Evolutionary conservation across 2,888 invertebrate genomes (phyloP).

Genomic region (Acanthopleura granulata): DNA sequence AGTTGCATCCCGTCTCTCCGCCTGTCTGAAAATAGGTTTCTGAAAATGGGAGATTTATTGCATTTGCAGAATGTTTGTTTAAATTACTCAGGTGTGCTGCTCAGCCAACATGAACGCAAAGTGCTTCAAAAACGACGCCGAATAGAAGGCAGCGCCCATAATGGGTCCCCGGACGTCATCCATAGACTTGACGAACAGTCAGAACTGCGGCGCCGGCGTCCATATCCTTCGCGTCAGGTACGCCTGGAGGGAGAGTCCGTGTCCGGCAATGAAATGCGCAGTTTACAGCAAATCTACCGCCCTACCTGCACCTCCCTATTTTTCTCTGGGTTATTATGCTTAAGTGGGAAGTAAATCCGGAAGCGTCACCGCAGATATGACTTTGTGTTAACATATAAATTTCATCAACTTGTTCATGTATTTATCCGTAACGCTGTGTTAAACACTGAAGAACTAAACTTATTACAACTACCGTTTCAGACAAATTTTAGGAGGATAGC

Average conservation of each 20-base stretch:
- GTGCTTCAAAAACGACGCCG: not conserved
- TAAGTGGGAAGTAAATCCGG: not conserved
- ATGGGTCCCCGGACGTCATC: not conserved
- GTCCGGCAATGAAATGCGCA: constrained; percentile 35
- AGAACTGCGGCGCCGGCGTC: not conserved
- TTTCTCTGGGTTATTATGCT: not conserved
- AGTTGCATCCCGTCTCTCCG: too few relatives aligned
- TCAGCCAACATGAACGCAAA: not conserved
- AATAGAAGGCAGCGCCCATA: constrained; percentile 11
- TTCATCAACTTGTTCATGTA: too few relatives aligned
- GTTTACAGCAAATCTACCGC: constrained; percentile 36
- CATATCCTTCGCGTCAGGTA: constrained; percentile 39
- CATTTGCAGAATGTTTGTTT: too few relatives aligned
- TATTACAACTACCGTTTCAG: too few relatives aligned
- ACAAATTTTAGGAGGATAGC: too few relatives aligned
- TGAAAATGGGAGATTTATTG: too few relatives aligned
- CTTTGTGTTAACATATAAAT: too few relatives aligned
- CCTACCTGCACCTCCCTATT: constrained; percentile 40
- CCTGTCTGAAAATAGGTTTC: too few relatives aligned
- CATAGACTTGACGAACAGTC: too few relatives aligned
- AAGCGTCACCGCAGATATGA: too few relatives aligned
- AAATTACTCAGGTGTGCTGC: constrained; percentile 8
- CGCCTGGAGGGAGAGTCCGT: constrained; percentile 45
- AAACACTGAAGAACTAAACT: too few relatives aligned
- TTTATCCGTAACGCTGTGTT: too few relatives aligned